Evolutionary conservation across 2,113 vertebrate species (phyloP), one percentile per base, ranked within the genome.

Genomic region (Heterocephalus glaber): DNA sequence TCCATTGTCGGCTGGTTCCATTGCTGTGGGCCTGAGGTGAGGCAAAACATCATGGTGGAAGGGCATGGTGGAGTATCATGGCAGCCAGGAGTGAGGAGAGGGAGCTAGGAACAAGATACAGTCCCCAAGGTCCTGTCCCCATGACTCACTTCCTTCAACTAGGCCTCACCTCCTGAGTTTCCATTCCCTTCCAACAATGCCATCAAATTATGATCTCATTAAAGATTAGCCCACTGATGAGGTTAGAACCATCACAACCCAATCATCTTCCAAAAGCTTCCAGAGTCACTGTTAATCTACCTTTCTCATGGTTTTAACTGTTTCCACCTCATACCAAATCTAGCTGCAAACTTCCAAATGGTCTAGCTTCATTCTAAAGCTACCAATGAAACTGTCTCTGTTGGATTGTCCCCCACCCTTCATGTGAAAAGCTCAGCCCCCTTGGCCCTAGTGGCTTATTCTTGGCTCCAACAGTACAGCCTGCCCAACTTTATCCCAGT

Each of bases 261-360:
- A 44, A 28, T 44, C 22, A 44, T 44, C 24, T 44, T 74, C 38
- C 11, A 44, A 74, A 74, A 74, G 70, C 82, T 83, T 92, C 47
- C 56, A 88, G 22, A 63, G 49, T 92, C 33, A 61, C 8, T 63
- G n/a, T 63, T 70, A 96, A 92, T 61, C 65, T 74, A 82, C 41
- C 58, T 68, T 81, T 90, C n/a, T 90, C 96, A 93, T 8, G 58
- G 49, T 14, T 61, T 70, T 72, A 72, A 72, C 38, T 52, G 44
- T 74, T 79, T 96, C 54, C 38, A 90, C 7, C 56, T 33, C n/a
- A 93, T 7, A 88, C 35, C 87, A 88, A 49, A 60, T 91, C 56
- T 49, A 95, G 47, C n/a, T 76, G 77, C 49, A 76, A 81, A 26
- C 49, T 58, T 76, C 52, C 65, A 85, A 85, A 16, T 74, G 65